phyloP scores from a whole-genome alignment of 2,113 vertebrate species.

The Hemiscyllium ocellatum region DNA sequence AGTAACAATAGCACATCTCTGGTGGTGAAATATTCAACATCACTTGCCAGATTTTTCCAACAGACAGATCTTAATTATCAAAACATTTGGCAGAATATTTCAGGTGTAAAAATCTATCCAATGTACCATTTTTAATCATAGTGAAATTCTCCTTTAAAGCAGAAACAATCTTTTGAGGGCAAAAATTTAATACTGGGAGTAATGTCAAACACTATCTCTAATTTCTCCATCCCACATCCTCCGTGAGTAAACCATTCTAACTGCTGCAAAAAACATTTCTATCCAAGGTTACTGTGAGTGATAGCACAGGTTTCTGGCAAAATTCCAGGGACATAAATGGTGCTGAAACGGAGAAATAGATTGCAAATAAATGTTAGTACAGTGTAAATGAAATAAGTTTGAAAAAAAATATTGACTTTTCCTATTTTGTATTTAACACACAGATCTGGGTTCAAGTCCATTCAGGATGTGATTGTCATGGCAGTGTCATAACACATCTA shows the following conservation, averaged over 20 bases:
- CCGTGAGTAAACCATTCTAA: background rate
- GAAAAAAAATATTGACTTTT: background rate
- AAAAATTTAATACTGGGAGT: background rate
- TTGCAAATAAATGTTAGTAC: background rate
- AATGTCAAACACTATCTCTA: background rate
- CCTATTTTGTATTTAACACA: background rate
- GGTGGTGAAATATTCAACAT: background rate
- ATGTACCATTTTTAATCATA: background rate
- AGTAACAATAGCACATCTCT: background rate
- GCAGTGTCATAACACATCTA: too few relatives aligned
- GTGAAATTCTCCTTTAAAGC: background rate
- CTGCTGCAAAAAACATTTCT: background rate
- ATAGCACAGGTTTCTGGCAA: background rate
- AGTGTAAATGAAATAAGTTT: background rate
- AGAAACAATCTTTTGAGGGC: background rate
- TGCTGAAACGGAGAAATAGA: background rate
- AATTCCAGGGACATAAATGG: background rate
- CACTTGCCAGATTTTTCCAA: background rate
- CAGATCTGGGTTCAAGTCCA: too few relatives aligned
- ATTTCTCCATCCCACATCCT: background rate
- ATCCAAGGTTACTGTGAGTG: background rate
- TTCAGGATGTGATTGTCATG: too few relatives aligned
- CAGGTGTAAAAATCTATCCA: background rate
- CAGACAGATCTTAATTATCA: background rate
- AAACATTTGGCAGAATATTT: constrained; percentile 2